A percentile compares a stretch with the other conserved stretches of the same genome.
Evolutionary conservation across 2,113 vertebrate genomes (phyloP).

Genomic region (Labrus mixtus): DNA sequence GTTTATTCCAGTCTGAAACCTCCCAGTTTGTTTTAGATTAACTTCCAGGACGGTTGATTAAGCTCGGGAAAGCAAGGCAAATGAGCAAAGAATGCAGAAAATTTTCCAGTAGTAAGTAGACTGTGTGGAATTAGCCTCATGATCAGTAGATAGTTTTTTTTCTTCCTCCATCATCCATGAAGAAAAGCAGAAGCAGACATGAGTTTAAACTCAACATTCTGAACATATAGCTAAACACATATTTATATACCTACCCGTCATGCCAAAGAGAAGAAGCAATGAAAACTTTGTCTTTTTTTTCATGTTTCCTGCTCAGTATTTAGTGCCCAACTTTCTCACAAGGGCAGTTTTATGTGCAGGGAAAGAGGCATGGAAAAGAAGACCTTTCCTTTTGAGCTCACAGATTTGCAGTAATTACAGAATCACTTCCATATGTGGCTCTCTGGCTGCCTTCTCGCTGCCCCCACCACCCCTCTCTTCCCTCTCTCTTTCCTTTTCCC

Average conservation of each 20-base stretch:
- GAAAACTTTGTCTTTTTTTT: constrained; percentile 47
- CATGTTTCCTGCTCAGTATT: constrained; percentile 57
- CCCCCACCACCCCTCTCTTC: constrained; percentile 74
- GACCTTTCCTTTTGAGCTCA: constrained; percentile 86
- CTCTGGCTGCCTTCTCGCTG: constrained; percentile 81
- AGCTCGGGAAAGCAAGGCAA: constrained; percentile 40
- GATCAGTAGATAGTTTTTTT: constrained; percentile 13
- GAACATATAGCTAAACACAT: constrained; percentile 23
- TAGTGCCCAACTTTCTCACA: constrained; percentile 79
- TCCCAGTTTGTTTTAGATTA: constrained; percentile 47
- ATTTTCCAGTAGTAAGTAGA: constrained; percentile 27
- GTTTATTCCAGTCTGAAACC: constrained; percentile 53
- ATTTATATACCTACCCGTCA: constrained; percentile 24
- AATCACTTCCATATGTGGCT: constrained; percentile 89
- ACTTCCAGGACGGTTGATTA: constrained; percentile 37
- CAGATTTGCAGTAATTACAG: constrained; percentile 88
- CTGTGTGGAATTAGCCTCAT: constrained; percentile 38
- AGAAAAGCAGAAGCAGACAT: constrained; percentile 26
- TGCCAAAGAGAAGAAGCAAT: constrained; percentile 54
- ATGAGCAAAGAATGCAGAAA: constrained; percentile 46
- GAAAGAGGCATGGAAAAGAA: constrained; percentile 83
- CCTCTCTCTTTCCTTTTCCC: constrained; percentile 54
- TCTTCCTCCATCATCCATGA: not conserved
- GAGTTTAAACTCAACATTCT: constrained; percentile 2
- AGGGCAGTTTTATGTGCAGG: constrained; percentile 83